Percentiles rank a stretch among this genome's conserved stretches.
phyloP scores from a whole-genome alignment of 2,888 invertebrate genomes.

The Drosophila nr. medialis region DNA sequence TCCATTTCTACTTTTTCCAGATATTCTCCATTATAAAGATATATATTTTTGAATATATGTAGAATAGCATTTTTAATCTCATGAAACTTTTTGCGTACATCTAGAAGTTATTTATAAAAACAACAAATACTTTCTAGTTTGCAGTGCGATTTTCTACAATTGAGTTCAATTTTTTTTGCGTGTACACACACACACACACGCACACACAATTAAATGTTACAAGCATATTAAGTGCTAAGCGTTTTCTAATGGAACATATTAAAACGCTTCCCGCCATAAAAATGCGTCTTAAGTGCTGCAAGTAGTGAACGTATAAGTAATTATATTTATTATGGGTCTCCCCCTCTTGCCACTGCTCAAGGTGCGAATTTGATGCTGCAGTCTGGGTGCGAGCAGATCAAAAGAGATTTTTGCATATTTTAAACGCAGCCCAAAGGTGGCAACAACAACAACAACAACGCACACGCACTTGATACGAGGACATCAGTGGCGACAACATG shows the following conservation, averaged over 20 bases:
- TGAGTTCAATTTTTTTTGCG: not conserved
- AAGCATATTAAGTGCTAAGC: conserved; percentile 54
- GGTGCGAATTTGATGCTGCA: conserved; percentile 66
- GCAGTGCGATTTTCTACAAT: not conserved
- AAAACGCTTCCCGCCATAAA: conserved; percentile 50
- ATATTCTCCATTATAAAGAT: not conserved
- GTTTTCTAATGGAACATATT: conserved; percentile 75
- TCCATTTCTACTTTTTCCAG: not conserved
- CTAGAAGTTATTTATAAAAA: not conserved
- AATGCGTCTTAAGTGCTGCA: conserved; percentile 35
- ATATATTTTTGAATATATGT: not conserved
- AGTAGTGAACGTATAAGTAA: conserved; percentile 10
- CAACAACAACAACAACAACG: conserved; percentile 2
- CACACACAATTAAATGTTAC: conserved; percentile 39
- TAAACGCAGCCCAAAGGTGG: conserved; percentile 41
- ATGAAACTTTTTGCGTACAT: not conserved
- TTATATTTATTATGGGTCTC: not conserved
- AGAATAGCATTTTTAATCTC: not conserved
- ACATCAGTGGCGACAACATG: conserved; percentile 21
- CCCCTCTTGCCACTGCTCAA: conserved; percentile 19
- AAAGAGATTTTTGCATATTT: conserved; percentile 71
- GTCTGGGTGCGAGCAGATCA: conserved; percentile 64
- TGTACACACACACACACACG: not conserved
- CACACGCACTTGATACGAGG: conserved; percentile 5
- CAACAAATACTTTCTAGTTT: not conserved